These are phyloP conservation scores for Trachelus tabidus DNA, from an alignment of 2,888 invertebrate species.

Conservation along the genomic window DNA sequence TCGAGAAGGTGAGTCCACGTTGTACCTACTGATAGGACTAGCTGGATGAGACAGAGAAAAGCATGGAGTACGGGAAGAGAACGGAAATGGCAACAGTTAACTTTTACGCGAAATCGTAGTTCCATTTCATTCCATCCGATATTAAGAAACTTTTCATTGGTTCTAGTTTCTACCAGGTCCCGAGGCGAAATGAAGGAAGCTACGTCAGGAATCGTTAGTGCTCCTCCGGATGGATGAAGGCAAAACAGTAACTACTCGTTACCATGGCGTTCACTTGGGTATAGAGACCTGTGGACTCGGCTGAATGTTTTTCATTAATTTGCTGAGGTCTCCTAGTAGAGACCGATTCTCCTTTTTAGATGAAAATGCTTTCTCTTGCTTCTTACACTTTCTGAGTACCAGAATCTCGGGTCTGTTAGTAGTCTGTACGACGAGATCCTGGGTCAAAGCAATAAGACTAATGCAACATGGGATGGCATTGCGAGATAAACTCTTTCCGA, in stretches of 20 bases:
- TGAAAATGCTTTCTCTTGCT: slow-evolving; percentile 12
- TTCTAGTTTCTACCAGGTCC: slow-evolving; percentile 24
- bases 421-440: slow-evolving; percentile 17
- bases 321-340: slow-evolving; percentile 25
- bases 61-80: background rate
- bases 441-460: slow-evolving; percentile 44
- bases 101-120: slow-evolving; percentile 1
- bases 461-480: slow-evolving; percentile 30
- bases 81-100: background rate
- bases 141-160: slow-evolving; percentile 61
- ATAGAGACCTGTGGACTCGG: slow-evolving; percentile 22
- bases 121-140: slow-evolving; percentile 37
- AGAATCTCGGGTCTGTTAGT: background rate
- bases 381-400: background rate
- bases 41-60: background rate
- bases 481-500: slow-evolving; percentile 28
- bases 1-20: background rate
- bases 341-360: background rate
- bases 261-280: slow-evolving; percentile 28
- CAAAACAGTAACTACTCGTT: slow-evolving; percentile 48
- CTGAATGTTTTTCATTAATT: slow-evolving; percentile 40
- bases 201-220: slow-evolving; percentile 41
- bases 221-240: slow-evolving; percentile 47
- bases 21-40: background rate
- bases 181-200: slow-evolving; percentile 29